Conservation (phyloP, 2,797 vertebrate species). For the Poecile montanus region DNA sequence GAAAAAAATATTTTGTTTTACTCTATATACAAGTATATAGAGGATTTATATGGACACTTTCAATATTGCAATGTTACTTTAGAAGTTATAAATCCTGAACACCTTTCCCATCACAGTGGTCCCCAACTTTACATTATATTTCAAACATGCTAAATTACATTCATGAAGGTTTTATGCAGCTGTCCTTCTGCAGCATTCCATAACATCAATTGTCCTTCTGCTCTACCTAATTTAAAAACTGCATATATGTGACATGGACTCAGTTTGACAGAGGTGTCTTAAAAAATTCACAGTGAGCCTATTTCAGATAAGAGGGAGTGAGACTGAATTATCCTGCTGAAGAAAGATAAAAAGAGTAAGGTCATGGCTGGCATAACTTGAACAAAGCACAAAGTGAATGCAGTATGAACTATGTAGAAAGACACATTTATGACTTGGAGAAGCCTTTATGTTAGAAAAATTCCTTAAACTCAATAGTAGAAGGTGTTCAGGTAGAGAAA, state of each 20-base stretch:
- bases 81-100: background rate
- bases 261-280: slow-evolving; percentile 13
- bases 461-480: background rate
- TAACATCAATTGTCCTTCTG: background rate
- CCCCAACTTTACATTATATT: background rate
- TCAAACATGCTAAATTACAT: background rate
- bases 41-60: background rate
- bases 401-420: background rate
- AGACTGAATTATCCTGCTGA: background rate
- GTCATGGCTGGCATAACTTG: background rate
- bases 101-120: background rate
- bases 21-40: background rate
- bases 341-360: background rate
- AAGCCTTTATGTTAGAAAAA: background rate
- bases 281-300: slow-evolving; percentile 40
- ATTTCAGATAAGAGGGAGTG: background rate
- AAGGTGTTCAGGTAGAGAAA: background rate
- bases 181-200: background rate
- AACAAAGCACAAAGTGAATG: background rate
- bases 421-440: background rate
- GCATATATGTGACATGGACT: background rate
- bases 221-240: background rate
- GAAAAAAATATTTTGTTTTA: background rate
- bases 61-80: background rate
- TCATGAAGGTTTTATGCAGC: background rate